Conservation (phyloP, 2,113 vertebrate species). For the Paracanthobrama guichenoti region DNA sequence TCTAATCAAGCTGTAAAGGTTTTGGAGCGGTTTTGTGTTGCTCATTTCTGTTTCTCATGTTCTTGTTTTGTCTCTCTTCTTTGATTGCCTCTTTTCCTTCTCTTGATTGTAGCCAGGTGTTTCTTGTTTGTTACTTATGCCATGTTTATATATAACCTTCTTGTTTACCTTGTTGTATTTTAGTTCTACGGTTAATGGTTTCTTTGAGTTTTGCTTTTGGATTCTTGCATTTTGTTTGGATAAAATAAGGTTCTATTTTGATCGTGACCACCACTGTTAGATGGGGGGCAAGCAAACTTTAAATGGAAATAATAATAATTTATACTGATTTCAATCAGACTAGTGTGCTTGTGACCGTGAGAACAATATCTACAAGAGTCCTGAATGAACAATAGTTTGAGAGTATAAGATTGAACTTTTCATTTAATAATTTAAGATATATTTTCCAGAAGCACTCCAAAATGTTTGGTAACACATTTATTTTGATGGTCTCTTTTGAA, state of each 20-base stretch:
- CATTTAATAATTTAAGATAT: not conserved
- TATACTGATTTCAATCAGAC: not conserved
- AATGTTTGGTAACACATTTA: too few relatives aligned
- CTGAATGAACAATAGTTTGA: not conserved
- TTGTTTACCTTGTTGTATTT: not conserved
- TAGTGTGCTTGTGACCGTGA: not conserved
- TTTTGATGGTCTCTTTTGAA: too few relatives aligned
- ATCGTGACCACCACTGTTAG: not conserved
- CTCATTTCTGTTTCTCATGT: not conserved
- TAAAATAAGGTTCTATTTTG: not conserved
- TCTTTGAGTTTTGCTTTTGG: not conserved
- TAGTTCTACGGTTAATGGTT: not conserved
- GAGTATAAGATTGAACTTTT: not conserved
- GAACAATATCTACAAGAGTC: not conserved
- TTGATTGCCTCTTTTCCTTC: not conserved
- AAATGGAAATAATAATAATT: not conserved
- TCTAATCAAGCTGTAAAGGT: not conserved
- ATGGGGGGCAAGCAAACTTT: not conserved
- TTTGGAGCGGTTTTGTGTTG: not conserved
- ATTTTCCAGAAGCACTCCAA: not conserved
- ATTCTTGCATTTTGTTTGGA: not conserved
- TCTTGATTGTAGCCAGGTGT: constrained; percentile 8
- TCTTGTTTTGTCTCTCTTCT: not conserved
- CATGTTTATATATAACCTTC: not conserved
- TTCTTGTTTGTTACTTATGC: constrained; percentile 19